Percentiles rank a stretch among this genome's conserved stretches.
Evolutionary conservation across 2,113 vertebrate genomes (phyloP).

Genomic region (Psittacus erithacus): DNA sequence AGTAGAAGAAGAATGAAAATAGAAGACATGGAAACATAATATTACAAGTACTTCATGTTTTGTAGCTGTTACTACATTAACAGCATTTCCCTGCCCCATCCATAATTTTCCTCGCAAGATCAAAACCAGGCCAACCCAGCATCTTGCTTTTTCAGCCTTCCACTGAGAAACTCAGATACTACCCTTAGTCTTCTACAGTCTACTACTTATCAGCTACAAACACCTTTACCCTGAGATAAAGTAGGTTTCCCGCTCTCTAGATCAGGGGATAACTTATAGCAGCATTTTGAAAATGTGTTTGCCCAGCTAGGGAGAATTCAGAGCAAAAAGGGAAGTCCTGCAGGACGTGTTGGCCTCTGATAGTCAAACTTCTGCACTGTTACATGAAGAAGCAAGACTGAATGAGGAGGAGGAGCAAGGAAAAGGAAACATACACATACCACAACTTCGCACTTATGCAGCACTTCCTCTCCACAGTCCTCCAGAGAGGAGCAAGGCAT

Average conservation of each 20-base stretch:
- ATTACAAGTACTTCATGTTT: neutral
- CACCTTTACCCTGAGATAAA: neutral
- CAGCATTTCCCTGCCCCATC: neutral
- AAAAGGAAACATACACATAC: constrained; percentile 25
- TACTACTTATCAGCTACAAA: constrained; percentile 5
- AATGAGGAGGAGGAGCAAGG: neutral
- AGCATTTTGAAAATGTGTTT: neutral
- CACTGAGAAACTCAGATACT: neutral
- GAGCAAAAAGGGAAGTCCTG: constrained; percentile 16
- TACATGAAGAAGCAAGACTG: neutral
- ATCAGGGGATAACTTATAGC: neutral
- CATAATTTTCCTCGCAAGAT: neutral
- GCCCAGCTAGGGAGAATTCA: neutral
- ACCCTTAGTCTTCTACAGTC: neutral
- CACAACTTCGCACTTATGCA: neutral
- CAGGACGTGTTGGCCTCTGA: neutral
- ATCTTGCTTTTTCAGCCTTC: neutral
- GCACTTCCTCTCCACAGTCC: neutral
- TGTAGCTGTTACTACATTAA: neutral
- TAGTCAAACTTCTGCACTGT: neutral
- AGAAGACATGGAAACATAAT: neutral
- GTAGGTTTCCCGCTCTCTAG: neutral
- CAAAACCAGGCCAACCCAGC: neutral
- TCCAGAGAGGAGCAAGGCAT: neutral
- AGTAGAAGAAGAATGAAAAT: neutral